Base-by-base conservation (phyloP, 2,113 vertebrate species). In the Prolemur simus region DNA sequence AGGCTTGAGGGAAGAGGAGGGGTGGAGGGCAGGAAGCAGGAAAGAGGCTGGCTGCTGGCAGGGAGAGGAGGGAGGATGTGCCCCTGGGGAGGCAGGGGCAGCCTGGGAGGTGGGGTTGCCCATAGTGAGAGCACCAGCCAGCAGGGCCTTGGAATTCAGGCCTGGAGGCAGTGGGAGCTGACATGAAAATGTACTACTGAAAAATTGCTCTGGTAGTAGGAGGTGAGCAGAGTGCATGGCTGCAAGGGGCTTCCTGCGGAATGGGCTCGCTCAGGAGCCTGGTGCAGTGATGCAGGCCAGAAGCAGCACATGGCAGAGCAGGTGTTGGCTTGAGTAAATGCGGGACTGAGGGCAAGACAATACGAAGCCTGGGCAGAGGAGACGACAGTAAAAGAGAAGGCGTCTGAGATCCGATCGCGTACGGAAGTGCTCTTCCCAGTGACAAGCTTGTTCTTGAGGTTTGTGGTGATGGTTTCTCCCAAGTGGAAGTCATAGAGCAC, bases 331-430 rank as follows among this genome's bases (percentile, higher is more conserved):
- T 0, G 8, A 68, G 45, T 17, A 42, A 47, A 54, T 4, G 1
- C 2, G 27, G 18, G n/a, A 23, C 66, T 74, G 18, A 42, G 80
- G 27, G 5, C 2, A 11, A 81, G 34, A 87, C 17, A 4, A 13
- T 34, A 56, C 20, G 2, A 56, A 56, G 42, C 9, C 12, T 21
- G 3, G 20, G 34, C 25, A 60, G 37, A 17, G 11, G 45, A 37
- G 39, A 20, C 15, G 3, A 20, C 15, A 2, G 14, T 37, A 1
- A 32, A 21, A 20, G 17, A 78, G 66, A n/a, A n/a, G 27, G 32
- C 2, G 0, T 37, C 47, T 37, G 15, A 12, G n/a, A 60, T n/a
- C 23, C 2, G 1, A 2, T 15, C 68, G 54, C 17, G 71, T 21
- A 8, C 15, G 14, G 20, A 45, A 4, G 9, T 2, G 1, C 10